These are phyloP conservation scores for Pelecanus crispus DNA, from an alignment of 2,113 vertebrate genomes.

Conservation along the genomic window DNA sequence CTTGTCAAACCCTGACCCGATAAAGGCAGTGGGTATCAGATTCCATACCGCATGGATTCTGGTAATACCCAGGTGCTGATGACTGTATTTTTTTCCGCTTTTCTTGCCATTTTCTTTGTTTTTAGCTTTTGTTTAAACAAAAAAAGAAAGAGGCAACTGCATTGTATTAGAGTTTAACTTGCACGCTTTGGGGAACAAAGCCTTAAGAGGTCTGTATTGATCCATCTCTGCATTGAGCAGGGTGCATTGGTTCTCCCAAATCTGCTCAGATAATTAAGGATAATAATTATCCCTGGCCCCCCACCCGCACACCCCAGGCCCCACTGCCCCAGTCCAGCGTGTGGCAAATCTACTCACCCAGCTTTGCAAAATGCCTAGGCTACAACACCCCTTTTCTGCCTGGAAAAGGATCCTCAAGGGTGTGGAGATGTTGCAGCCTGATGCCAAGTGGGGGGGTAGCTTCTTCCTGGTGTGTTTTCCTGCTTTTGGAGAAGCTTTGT, in stretches of 20 bases:
- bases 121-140: not conserved
- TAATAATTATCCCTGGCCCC: not conserved
- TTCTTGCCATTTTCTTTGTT: not conserved
- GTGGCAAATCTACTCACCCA: not conserved
- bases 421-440: not conserved
- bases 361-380: not conserved
- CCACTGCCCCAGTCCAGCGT: not conserved
- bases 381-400: not conserved
- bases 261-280: not conserved
- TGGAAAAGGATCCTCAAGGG: not conserved
- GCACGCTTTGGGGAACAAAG: not conserved
- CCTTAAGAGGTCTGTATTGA: not conserved
- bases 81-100: not conserved
- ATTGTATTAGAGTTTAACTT: not conserved
- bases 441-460: not conserved
- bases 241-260: not conserved
- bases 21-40: not conserved
- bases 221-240: not conserved
- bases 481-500: not conserved
- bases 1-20: not conserved
- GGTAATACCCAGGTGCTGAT: not conserved
- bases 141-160: not conserved
- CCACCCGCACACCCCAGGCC: too few relatives aligned
- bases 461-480: not conserved
- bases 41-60: not conserved